These are phyloP conservation scores for Parasteatoda tepidariorum DNA, from an alignment of 1,140 invertebrate species.

Conservation along the genomic window DNA sequence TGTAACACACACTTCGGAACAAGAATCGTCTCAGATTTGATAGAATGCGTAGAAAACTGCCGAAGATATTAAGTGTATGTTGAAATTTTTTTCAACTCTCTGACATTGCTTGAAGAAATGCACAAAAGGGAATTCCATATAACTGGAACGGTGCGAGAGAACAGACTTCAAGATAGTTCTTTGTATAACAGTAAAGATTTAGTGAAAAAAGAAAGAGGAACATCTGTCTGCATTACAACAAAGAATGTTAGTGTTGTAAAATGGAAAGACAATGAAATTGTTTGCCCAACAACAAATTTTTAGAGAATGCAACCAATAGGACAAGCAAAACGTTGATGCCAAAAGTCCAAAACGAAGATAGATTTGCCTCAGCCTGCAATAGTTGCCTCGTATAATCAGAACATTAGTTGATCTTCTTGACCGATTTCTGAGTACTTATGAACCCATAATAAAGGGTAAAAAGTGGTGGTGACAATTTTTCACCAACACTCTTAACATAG, in stretches of 20 bases:
- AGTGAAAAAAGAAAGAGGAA: too few species aligned
- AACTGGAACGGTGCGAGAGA: neutral
- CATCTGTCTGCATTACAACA: too few species aligned
- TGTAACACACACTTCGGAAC: neutral
- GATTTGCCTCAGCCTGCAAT: slow-evolving; percentile 9
- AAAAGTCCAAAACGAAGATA: neutral
- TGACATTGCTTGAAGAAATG: too few species aligned
- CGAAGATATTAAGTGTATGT: too few species aligned
- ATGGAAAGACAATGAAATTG: slow-evolving; percentile 2
- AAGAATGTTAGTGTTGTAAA: too few species aligned
- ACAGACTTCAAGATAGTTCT: neutral
- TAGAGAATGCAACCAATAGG: neutral
- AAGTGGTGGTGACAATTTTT: slow-evolving; percentile 12
- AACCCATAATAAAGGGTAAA: neutral
- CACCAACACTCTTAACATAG: too few species aligned
- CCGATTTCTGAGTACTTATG: neutral
- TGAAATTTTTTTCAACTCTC: too few species aligned
- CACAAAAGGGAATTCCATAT: too few species aligned
- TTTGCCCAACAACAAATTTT: slow-evolving; percentile 6
- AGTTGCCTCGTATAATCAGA: neutral
- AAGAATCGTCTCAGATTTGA: neutral
- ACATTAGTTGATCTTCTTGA: neutral
- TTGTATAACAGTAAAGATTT: neutral
- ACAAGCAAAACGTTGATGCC: too few species aligned
- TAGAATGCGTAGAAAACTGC: too few species aligned